phyloP scores from a whole-genome alignment of 2,797 vertebrate species.

The Podarcis lilfordi region DNA sequence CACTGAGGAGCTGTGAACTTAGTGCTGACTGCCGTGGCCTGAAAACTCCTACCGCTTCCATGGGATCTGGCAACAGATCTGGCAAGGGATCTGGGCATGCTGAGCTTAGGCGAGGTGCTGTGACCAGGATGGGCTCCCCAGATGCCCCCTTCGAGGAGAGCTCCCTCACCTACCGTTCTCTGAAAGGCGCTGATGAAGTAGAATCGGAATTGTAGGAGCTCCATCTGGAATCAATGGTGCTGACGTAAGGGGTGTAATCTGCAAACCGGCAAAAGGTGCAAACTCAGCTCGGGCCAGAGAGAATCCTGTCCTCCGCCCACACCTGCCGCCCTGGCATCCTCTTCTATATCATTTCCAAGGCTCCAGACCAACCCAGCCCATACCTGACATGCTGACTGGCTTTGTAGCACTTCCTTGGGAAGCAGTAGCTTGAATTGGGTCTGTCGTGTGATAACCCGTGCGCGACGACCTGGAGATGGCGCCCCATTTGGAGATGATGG shows the following conservation, averaged over 20 bases:
- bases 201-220: conserved; percentile 89
- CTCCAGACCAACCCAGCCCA: not conserved
- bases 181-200: conserved; percentile 86
- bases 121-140: not conserved
- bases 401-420: conserved; percentile 90
- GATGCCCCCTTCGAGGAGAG: no score
- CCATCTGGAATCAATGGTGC: conserved; percentile 91
- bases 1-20: not conserved
- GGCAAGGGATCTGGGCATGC: not conserved
- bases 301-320: fast-evolving
- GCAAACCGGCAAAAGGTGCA: conserved; percentile 41
- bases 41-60: not conserved
- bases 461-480: conserved; percentile 95
- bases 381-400: conserved; percentile 93
- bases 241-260: conserved; percentile 92
- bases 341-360: not conserved
- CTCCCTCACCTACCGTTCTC: conserved; percentile 82
- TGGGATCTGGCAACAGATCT: not conserved
- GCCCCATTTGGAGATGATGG: conserved; percentile 98
- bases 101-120: not conserved
- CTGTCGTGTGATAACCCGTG: conserved; percentile 92
- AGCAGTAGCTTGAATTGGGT: conserved; percentile 94
- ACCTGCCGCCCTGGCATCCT: not conserved
- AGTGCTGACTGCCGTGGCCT: not conserved
- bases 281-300: not conserved